Conservation (phyloP, 2,797 vertebrate species). For the Myioborus miniatus region DNA sequence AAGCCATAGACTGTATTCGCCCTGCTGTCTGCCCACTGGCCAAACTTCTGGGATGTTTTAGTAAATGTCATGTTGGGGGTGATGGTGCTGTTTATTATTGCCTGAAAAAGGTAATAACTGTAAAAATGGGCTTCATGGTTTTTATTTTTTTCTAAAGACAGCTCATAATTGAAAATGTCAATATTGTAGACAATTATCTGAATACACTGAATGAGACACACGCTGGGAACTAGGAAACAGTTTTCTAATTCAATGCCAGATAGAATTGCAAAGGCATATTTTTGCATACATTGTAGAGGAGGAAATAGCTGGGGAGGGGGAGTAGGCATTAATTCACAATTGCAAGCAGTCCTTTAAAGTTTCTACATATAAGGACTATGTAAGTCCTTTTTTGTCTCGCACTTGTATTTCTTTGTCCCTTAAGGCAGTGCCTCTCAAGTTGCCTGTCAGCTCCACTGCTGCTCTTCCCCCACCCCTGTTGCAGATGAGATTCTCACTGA, state of each 20-base stretch:
- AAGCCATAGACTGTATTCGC: slow-evolving; percentile 97
- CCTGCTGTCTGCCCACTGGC: slow-evolving; percentile 97
- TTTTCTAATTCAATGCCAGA: not conserved
- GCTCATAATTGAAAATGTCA: not conserved
- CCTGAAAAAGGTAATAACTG: slow-evolving; percentile 78
- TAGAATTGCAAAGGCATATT: not conserved
- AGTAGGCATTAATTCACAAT: not conserved
- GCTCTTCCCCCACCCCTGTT: accelerated
- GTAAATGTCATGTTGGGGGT: slow-evolving; percentile 99
- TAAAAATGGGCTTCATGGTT: accelerated
- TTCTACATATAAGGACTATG: not conserved
- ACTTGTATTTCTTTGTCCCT: not conserved
- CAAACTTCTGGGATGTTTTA: slow-evolving; percentile 99
- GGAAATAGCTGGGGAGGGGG: not conserved
- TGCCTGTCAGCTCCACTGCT: not conserved
- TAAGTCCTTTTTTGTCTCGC: not conserved
- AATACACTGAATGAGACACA: not conserved
- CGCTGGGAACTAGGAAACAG: not conserved
- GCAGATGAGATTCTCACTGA: not conserved
- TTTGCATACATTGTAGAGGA: not conserved
- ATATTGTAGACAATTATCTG: not conserved
- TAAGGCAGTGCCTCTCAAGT: not conserved
- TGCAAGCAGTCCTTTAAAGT: not conserved
- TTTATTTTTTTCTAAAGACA: not conserved
- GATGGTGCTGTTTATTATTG: slow-evolving; percentile 99